These are phyloP conservation scores for Barbus barbus DNA, from an alignment of 2,113 vertebrate species.

Conservation along the genomic window DNA sequence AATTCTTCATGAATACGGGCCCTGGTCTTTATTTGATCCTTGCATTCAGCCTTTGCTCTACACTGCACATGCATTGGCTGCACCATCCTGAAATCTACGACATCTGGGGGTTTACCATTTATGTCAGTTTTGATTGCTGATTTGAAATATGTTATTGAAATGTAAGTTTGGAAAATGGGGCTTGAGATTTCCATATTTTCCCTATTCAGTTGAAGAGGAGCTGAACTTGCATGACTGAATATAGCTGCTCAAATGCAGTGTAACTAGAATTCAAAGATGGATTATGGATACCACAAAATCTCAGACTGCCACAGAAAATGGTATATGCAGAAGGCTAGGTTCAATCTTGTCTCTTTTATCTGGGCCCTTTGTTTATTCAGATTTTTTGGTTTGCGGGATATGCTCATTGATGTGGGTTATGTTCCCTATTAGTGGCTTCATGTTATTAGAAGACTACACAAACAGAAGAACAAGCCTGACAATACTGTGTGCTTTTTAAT, in stretches of 20 bases:
- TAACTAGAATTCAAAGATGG: background rate
- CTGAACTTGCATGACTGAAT: background rate
- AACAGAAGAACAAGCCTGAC: background rate
- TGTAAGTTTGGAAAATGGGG: background rate
- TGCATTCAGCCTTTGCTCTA: too few relatives aligned
- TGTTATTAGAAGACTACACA: constrained; percentile 34
- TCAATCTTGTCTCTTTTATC: constrained; percentile 10
- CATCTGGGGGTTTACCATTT: too few relatives aligned
- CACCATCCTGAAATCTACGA: too few relatives aligned
- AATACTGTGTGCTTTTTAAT: constrained; percentile 25
- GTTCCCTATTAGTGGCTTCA: constrained; percentile 6
- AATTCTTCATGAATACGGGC: too few relatives aligned
- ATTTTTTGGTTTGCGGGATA: background rate
- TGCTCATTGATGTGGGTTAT: background rate
- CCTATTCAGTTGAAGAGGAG: background rate
- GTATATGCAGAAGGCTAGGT: background rate
- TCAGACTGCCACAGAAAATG: background rate
- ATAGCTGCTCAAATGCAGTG: background rate
- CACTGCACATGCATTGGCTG: too few relatives aligned
- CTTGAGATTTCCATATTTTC: background rate
- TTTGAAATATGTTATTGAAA: too few relatives aligned
- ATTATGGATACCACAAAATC: background rate
- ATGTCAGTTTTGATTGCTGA: too few relatives aligned
- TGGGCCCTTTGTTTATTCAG: background rate
- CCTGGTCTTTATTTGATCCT: too few relatives aligned